Base-by-base conservation (phyloP, 2,797 vertebrate genomes). In the Crax fasciolata region DNA sequence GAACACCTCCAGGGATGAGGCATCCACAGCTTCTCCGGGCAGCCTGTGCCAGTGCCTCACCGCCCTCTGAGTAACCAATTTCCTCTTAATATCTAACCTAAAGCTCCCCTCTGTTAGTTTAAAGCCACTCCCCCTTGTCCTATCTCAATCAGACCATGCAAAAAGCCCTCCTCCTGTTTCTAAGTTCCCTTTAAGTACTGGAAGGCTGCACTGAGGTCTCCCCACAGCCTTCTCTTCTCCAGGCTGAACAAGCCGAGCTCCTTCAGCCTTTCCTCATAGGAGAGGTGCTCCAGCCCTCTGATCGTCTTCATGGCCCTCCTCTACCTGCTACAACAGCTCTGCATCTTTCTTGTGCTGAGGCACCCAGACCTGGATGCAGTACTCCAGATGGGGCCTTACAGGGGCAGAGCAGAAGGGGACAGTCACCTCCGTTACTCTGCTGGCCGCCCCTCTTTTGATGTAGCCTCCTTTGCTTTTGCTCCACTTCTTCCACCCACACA, bases 401-500 rank as follows among this genome's bases (percentile, higher is more conserved):
- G 35, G 35, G 35, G 35, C 35, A 19, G 52, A 6, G 30, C 30
- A 17, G 28, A 54, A 11, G 28, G 52, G 18, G 8, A 54, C 11
- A 54, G 5, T 18, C 28, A 30, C 28, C 30, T n/a, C 11, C 4
- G 17, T 54, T 54, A 28, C 52, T 17, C 17, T 54, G 17, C 28
- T 54, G 52, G 28, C 52, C 52, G 30, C 17, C 7, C 7, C 28
- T 54, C 28, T 54, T 19, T n/a, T 16, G 52, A n/a, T 54, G 52
- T 16, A n/a, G 14, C 14, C 49, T 21, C 15, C 0, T 0, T 10
- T 6, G 20, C 32, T 19, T 61, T 63, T 30, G 15, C 39, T 90
- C 6, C 0, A 0, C 14, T 63, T 25, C 48, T 3, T 3, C 25
- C 20, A 7, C 3, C 13, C 0, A 18, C 0, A 0, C 39, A 28